These are phyloP conservation scores for Gallinago nigripennis DNA, from an alignment of 2,797 vertebrate species.

Conservation along the genomic window DNA sequence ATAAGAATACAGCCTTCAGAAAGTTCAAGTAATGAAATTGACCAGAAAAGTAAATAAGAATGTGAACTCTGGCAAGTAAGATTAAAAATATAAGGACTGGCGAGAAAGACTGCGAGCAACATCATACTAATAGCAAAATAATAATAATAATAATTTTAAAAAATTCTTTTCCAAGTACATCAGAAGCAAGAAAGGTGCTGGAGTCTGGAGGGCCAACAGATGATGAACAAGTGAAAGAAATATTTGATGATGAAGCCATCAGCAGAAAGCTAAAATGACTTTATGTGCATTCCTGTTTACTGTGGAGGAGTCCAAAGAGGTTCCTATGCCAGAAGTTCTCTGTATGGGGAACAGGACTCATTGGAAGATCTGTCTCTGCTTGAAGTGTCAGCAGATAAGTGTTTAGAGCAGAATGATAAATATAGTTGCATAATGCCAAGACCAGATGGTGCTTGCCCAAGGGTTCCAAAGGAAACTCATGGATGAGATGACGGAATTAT, in stretches of 20 bases:
- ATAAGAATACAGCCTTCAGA: constrained; percentile 40
- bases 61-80: neutral
- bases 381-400: constrained; percentile 7
- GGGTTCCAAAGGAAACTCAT: neutral
- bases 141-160: no score
- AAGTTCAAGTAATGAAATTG: constrained; percentile 7
- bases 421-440: constrained; percentile 8
- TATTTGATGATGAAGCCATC: neutral
- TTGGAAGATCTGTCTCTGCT: neutral
- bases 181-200: neutral
- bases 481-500: neutral
- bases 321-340: neutral
- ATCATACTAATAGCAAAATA: neutral
- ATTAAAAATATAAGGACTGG: neutral
- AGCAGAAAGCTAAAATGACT: neutral
- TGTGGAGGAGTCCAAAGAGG: neutral
- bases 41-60: constrained; percentile 35
- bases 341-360: neutral
- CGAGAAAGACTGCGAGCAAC: neutral
- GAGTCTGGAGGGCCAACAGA: neutral
- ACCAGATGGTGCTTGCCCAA: constrained; percentile 22
- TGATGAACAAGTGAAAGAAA: constrained; percentile 2
- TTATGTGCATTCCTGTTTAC: neutral
- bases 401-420: constrained; percentile 18
- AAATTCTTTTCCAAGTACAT: neutral